Conservation (phyloP, 2,888 invertebrate species). For the Cerceris rybyensis region DNA sequence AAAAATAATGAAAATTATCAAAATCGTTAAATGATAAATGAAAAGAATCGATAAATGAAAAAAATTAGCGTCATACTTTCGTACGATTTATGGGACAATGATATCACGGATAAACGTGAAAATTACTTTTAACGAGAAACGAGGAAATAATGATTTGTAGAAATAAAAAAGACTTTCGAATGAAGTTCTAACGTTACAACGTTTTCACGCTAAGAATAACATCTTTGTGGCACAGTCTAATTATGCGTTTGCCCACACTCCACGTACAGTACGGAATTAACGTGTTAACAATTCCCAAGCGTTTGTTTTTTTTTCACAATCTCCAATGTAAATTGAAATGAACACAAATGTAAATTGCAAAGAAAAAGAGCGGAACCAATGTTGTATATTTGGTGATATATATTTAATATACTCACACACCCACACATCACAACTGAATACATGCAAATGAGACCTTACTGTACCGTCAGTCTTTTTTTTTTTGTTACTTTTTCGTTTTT, state of each 20-base stretch:
- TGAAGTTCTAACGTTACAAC: slow-evolving; percentile 34
- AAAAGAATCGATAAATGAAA: not conserved
- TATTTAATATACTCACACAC: slow-evolving; percentile 39
- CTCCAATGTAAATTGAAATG: slow-evolving; percentile 21
- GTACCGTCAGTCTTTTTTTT: slow-evolving; percentile 32
- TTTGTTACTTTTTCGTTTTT: not conserved
- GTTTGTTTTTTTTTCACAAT: slow-evolving; percentile 3
- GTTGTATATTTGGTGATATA: slow-evolving; percentile 25
- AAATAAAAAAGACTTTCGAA: slow-evolving; percentile 25
- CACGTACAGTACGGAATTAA: slow-evolving; percentile 10
- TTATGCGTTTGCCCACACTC: slow-evolving; percentile 22
- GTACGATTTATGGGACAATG: slow-evolving; percentile 33
- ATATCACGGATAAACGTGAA: slow-evolving; percentile 21
- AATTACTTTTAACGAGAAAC: not conserved
- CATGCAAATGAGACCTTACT: slow-evolving; percentile 52
- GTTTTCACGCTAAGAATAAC: slow-evolving; percentile 56
- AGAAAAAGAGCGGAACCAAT: slow-evolving; percentile 48
- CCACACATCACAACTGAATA: slow-evolving; percentile 47
- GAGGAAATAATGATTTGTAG: slow-evolving; percentile 36
- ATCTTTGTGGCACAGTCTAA: slow-evolving; percentile 35
- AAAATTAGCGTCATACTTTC: slow-evolving; percentile 7
- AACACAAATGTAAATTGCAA: slow-evolving; percentile 57
- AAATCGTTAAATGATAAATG: not conserved
- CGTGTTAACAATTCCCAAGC: slow-evolving; percentile 15
- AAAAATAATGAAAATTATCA: not conserved